Conservation (phyloP, 1,140 invertebrate species). For the Nasonia vitripennis region DNA sequence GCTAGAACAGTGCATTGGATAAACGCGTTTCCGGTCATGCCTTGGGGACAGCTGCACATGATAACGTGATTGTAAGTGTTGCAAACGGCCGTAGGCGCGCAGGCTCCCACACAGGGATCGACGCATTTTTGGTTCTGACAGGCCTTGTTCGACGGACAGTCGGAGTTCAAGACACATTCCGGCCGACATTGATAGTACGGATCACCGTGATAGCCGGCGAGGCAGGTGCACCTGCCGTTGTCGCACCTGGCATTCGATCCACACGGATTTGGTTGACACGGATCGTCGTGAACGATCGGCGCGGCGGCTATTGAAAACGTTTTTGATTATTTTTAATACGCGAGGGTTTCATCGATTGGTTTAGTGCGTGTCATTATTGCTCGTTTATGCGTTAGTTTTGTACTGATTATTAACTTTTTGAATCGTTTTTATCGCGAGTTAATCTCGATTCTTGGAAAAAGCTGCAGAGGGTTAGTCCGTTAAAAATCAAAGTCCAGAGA, state of each 20-base stretch:
- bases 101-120: conserved; percentile 83
- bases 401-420: neutral
- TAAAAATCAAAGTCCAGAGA: no score
- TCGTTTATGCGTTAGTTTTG: neutral
- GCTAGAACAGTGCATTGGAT: conserved; percentile 73
- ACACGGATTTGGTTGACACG: conserved; percentile 75
- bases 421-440: neutral
- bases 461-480: neutral
- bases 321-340: neutral
- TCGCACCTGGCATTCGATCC: conserved; percentile 82
- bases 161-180: conserved; percentile 80
- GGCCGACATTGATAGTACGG: conserved; percentile 81
- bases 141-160: conserved; percentile 78
- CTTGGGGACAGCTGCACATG: conserved; percentile 80
- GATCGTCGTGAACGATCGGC: neutral
- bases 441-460: neutral
- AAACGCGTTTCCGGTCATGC: conserved; percentile 84
- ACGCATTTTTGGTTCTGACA: conserved; percentile 81
- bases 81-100: conserved; percentile 81
- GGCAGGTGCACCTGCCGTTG: conserved; percentile 80
- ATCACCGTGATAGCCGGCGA: conserved; percentile 79
- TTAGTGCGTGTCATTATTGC: neutral
- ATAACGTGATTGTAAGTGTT: conserved; percentile 79
- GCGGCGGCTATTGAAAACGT: neutral
- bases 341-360: neutral